These are phyloP conservation scores for Piscicola geometra DNA, from an alignment of 2,888 invertebrate species.

Conservation along the genomic window DNA sequence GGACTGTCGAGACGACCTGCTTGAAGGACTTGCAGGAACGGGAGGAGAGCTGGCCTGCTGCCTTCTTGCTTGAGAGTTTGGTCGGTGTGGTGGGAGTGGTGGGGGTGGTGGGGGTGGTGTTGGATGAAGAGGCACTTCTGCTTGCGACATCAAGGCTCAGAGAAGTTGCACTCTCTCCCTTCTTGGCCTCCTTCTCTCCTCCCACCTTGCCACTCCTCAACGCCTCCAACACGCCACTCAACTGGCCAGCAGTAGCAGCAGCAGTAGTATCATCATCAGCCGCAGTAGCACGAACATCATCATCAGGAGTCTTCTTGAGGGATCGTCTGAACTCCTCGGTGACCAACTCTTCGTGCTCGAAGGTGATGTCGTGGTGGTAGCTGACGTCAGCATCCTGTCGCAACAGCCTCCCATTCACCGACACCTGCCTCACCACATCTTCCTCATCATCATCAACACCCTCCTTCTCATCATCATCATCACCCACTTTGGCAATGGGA, in stretches of 20 bases:
- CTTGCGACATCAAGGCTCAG: neutral
- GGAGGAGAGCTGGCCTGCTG: too few relatives aligned
- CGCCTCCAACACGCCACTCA: too few relatives aligned
- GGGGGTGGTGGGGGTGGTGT: neutral
- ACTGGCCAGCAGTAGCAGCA: too few relatives aligned
- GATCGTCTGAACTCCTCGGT: slow-evolving; percentile 39
- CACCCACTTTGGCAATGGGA: neutral
- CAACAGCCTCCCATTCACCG: neutral
- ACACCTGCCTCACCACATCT: neutral
- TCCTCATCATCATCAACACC: neutral
- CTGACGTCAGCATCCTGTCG: slow-evolving; percentile 43
- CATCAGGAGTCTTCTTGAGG: too few relatives aligned
- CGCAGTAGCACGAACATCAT: too few relatives aligned
- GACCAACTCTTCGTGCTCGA: slow-evolving; percentile 49
- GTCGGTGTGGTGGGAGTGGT: neutral
- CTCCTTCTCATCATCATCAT: neutral
- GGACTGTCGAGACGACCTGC: slow-evolving; percentile 48
- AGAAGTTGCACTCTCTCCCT: neutral
- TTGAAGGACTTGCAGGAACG: slow-evolving; percentile 47
- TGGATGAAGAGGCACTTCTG: neutral
- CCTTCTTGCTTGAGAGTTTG: neutral
- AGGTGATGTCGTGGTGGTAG: slow-evolving; percentile 53
- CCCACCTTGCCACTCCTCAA: slow-evolving; percentile 36
- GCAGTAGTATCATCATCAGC: too few relatives aligned
- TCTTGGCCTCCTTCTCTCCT: neutral